Percentiles rank a stretch among this genome's conserved stretches.
phyloP scores from a whole-genome alignment of 2,888 invertebrate species.

The Apocheima hispidaria region DNA sequence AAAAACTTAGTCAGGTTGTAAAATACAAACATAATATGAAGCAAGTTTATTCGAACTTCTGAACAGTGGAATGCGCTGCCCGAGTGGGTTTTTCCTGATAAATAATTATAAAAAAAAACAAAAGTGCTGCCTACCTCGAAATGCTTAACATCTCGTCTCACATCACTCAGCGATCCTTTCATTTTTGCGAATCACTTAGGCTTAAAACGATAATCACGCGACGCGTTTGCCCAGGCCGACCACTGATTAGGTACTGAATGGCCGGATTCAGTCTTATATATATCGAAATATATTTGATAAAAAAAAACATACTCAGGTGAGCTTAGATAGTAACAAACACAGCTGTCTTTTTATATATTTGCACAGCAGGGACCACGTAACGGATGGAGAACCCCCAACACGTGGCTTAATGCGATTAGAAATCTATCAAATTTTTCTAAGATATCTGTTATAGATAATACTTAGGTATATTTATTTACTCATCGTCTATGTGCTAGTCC shows the following conservation, averaged over 20 bases:
- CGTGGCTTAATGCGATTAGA: background rate
- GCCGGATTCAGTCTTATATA: slow-evolving; percentile 17
- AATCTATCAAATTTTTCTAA: no score
- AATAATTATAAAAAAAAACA: no score
- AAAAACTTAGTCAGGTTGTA: background rate
- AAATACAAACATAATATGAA: no score
- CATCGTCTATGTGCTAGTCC: no score
- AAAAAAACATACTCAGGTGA: slow-evolving; percentile 15
- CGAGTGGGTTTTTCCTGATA: no score
- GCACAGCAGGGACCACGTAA: background rate
- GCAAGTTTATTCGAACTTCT: no score
- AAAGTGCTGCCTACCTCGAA: slow-evolving; percentile 29
- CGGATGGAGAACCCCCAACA: background rate
- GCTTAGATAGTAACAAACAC: background rate
- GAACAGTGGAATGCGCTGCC: no score
- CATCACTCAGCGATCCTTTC: slow-evolving; percentile 33
- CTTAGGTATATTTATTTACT: no score
- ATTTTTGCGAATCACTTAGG: slow-evolving; percentile 15
- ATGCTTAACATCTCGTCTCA: slow-evolving; percentile 24
- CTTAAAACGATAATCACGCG: slow-evolving; percentile 7
- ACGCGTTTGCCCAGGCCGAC: slow-evolving; percentile 23
- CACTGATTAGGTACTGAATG: slow-evolving; percentile 28
- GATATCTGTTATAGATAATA: no score
- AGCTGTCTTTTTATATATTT: no score
- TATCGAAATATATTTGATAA: slow-evolving; percentile 36